Evolutionary conservation across 2,888 invertebrate species (phyloP).

Genomic region (Agrotis clavis): DNA sequence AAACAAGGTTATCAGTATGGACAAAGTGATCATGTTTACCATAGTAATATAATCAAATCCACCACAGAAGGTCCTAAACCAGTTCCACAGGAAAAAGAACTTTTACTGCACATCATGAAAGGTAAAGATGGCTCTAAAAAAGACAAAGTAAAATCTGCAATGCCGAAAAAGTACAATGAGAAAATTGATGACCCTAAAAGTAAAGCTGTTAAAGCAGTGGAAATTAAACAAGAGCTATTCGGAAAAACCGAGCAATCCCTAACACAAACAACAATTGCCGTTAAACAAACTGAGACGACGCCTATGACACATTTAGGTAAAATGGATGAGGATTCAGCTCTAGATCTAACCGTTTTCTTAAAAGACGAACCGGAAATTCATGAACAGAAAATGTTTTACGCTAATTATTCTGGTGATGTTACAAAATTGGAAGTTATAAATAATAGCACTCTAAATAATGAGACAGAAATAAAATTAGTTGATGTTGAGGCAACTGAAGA

Average conservation of each 20-base stretch:
- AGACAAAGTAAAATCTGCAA: slow-evolving; percentile 72
- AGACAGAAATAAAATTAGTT: slow-evolving; percentile 60
- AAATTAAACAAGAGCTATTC: slow-evolving; percentile 64
- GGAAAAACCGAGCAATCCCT: slow-evolving; percentile 61
- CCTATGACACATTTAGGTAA: slow-evolving; percentile 53
- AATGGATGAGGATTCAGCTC: slow-evolving; percentile 69
- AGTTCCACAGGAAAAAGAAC: slow-evolving; percentile 59
- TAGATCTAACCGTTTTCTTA: slow-evolving; percentile 84
- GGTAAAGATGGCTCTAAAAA: slow-evolving; percentile 72
- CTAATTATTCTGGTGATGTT: slow-evolving; percentile 69
- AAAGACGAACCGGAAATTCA: slow-evolving; percentile 73
- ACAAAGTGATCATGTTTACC: slow-evolving; percentile 59
- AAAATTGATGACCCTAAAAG: slow-evolving; percentile 77
- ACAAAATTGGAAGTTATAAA: slow-evolving; percentile 68
- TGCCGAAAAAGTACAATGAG: slow-evolving; percentile 84
- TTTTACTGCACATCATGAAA: slow-evolving; percentile 60
- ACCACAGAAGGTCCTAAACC: slow-evolving; percentile 64
- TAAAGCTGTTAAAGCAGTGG: slow-evolving; percentile 70
- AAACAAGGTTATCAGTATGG: slow-evolving; percentile 68
- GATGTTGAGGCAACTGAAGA: slow-evolving; percentile 60
- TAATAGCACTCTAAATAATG: slow-evolving; percentile 60
- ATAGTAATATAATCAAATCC: slow-evolving; percentile 55
- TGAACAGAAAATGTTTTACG: slow-evolving; percentile 59
- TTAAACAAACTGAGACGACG: slow-evolving; percentile 56
- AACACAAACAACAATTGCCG: slow-evolving; percentile 54